These are phyloP conservation scores for Colius striatus DNA, from an alignment of 2,113 vertebrate genomes.

Conservation along the genomic window DNA sequence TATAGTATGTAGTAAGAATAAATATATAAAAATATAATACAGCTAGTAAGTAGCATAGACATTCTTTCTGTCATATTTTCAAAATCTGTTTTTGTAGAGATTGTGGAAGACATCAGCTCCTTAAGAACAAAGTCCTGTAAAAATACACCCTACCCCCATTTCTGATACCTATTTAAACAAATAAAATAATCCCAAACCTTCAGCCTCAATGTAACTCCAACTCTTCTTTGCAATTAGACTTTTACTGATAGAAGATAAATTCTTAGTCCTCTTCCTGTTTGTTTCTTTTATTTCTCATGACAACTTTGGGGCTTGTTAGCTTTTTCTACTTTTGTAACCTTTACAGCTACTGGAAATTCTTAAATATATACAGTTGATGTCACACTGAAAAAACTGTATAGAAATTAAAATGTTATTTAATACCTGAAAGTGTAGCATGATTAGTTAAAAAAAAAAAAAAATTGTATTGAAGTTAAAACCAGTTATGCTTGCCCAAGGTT, in stretches of 20 bases:
- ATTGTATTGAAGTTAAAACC: constrained; percentile 36
- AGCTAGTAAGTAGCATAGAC: background rate
- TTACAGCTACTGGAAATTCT: background rate
- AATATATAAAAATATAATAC: too few species aligned
- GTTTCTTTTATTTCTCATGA: background rate
- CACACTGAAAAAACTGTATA: background rate
- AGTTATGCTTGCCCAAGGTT: constrained; percentile 2
- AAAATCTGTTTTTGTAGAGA: background rate
- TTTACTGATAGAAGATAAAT: background rate
- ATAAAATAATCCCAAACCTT: background rate
- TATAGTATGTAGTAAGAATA: too few species aligned
- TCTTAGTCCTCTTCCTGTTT: background rate
- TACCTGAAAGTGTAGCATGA: background rate
- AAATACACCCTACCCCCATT: background rate
- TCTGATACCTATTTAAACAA: background rate
- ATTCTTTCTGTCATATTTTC: background rate
- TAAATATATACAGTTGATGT: background rate
- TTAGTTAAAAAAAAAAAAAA: constrained; percentile 2
- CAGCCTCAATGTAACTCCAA: background rate
- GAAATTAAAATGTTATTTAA: background rate
- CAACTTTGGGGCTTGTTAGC: background rate
- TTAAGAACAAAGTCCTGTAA: background rate
- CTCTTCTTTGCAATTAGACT: background rate
- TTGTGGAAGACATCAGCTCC: background rate
- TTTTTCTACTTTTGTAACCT: background rate